phyloP scores from a whole-genome alignment of 92 coral and sea anemone species.

The Desmophyllum pertusum region DNA sequence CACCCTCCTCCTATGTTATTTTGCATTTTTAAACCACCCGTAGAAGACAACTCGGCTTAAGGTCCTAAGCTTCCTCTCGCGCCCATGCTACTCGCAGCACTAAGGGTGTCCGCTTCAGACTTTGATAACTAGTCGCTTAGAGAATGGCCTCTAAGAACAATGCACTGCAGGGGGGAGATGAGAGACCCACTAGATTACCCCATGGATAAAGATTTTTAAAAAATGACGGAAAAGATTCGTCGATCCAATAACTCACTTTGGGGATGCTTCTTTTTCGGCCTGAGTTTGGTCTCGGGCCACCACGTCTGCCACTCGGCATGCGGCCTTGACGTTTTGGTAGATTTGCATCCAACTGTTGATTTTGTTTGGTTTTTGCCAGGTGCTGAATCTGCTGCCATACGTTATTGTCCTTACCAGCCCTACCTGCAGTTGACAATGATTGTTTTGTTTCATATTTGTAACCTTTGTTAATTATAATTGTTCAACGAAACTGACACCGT shows the following conservation, averaged over 20 bases:
- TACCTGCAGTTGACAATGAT: conserved; percentile 18
- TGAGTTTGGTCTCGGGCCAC: conserved; percentile 12
- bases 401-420: conserved; percentile 10
- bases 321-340: conserved; percentile 24
- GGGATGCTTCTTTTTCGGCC: conserved; percentile 33
- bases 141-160: not conserved
- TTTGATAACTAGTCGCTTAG: conserved; percentile 1
- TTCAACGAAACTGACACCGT: conserved; percentile 3
- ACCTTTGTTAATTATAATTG: not conserved
- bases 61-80: too few relatives aligned
- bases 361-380: conserved; percentile 7
- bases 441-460: conserved; percentile 16
- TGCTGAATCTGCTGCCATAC: conserved; percentile 27
- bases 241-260: conserved; percentile 24
- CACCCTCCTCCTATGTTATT: too few relatives aligned
- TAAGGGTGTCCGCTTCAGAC: too few relatives aligned
- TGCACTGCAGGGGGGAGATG: not conserved
- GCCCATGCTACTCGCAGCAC: too few relatives aligned
- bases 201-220: not conserved
- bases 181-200: not conserved
- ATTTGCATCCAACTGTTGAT: not conserved
- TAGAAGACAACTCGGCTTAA: too few relatives aligned
- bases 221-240: not conserved
- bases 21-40: too few relatives aligned
- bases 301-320: conserved; percentile 27